Percentiles rank a stretch among this genome's conserved stretches.
Conservation (phyloP, 2,113 vertebrate genomes). For the Halichoerus grypus region DNA sequence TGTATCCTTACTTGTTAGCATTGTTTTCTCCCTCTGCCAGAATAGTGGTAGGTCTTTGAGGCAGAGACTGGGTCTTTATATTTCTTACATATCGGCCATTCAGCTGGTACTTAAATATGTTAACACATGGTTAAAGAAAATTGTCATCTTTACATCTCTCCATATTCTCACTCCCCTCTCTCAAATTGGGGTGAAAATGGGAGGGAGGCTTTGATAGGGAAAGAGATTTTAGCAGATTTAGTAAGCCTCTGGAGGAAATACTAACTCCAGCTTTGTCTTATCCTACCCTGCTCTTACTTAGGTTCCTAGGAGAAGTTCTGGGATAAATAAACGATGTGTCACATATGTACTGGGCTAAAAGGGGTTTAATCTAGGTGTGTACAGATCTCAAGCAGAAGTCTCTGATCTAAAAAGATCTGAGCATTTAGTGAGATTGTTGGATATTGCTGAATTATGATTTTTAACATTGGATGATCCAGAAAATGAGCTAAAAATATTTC, state of each 20-base stretch:
- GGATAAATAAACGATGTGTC: background rate
- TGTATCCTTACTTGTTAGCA: background rate
- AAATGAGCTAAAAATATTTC: constrained; percentile 39
- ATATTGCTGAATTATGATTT: background rate
- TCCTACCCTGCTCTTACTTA: background rate
- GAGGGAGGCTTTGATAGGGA: background rate
- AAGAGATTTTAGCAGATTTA: background rate
- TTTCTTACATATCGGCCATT: background rate
- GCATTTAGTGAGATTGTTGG: background rate
- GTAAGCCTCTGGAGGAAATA: background rate
- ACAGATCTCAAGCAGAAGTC: background rate
- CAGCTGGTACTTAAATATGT: constrained; percentile 5
- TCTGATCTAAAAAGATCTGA: background rate
- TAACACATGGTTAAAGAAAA: background rate
- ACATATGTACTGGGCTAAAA: background rate
- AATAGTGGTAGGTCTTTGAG: background rate
- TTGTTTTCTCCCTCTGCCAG: background rate
- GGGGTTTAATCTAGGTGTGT: background rate
- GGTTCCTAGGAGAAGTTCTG: constrained; percentile 23
- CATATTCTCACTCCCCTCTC: background rate
- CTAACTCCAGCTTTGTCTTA: background rate
- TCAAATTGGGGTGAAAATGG: background rate
- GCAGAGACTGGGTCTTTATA: background rate
- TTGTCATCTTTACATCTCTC: background rate
- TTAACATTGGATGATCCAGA: constrained; percentile 3